Conservation (phyloP, 2,797 vertebrate species). For the Lutjanus argentimaculatus region DNA sequence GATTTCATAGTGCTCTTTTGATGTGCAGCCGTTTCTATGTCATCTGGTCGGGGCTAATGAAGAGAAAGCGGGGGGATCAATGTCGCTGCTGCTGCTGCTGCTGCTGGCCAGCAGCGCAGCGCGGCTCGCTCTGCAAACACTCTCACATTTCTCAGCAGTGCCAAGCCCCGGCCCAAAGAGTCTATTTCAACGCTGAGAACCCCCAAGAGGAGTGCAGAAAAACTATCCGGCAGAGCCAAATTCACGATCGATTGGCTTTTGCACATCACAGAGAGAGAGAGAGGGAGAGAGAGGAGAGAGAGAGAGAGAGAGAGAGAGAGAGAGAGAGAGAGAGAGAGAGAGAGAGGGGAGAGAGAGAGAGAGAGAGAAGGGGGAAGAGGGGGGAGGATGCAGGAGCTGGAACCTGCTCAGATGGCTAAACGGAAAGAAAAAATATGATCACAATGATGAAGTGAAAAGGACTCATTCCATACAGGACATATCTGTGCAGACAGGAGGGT, state of each 20-base stretch:
- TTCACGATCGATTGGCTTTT: constrained; percentile 56
- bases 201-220: constrained; percentile 45
- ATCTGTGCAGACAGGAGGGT: constrained; percentile 26
- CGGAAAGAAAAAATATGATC: constrained; percentile 32
- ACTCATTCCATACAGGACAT: constrained; percentile 16
- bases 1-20: constrained; percentile 58
- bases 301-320: not conserved
- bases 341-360: not conserved
- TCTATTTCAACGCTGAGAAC: constrained; percentile 48
- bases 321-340: not conserved
- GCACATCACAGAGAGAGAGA: constrained; percentile 23
- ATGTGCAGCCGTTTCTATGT: constrained; percentile 58
- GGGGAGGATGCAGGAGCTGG: not conserved
- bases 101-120: constrained; percentile 13
- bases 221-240: constrained; percentile 46
- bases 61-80: constrained; percentile 55
- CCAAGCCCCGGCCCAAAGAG: constrained; percentile 23
- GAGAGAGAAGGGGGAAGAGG: not conserved
- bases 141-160: constrained; percentile 33
- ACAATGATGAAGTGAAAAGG: constrained; percentile 12
- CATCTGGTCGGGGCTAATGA: constrained; percentile 62
- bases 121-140: constrained; percentile 33
- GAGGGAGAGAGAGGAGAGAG: not conserved
- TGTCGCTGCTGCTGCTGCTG: constrained; percentile 23
- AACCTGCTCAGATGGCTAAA: constrained; percentile 17